Evolutionary conservation across 2,113 vertebrate species (phyloP).

Genomic region (Pipa parva): DNA sequence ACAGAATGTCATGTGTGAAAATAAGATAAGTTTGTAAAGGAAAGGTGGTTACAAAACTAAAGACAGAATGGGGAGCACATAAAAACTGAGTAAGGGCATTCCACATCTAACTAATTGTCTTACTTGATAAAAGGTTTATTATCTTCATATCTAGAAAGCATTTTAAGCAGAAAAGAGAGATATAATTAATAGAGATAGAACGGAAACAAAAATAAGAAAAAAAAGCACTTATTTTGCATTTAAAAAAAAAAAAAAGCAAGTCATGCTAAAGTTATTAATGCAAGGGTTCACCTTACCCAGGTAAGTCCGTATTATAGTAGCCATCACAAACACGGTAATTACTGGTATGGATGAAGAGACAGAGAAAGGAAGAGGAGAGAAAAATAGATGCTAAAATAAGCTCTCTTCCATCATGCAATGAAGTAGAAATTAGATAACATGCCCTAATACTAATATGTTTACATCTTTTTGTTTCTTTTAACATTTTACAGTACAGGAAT

Average conservation of each 20-base stretch:
- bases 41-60: conserved; percentile 57
- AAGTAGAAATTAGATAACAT: conserved; percentile 65
- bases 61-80: conserved; percentile 66
- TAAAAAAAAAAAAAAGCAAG: conserved; percentile 61
- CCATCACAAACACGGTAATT: conserved; percentile 99
- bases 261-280: conserved; percentile 78
- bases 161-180: conserved; percentile 98
- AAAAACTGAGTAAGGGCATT: conserved; percentile 71
- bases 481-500: neutral
- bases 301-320: conserved; percentile 99
- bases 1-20: neutral
- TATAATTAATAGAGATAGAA: conserved; percentile 88
- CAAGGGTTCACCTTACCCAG: conserved; percentile 92
- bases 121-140: conserved; percentile 99
- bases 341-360: conserved; percentile 89
- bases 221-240: conserved; percentile 64
- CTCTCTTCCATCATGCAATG: conserved; percentile 83
- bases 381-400: conserved; percentile 90
- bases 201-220: conserved; percentile 75
- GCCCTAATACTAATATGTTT: conserved; percentile 51
- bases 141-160: conserved; percentile 99
- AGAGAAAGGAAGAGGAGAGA: conserved; percentile 75
- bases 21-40: neutral
- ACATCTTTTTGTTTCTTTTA: neutral
- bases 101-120: conserved; percentile 91